A percentile compares a stretch with the other conserved stretches of the same genome.
phyloP scores from a whole-genome alignment of 1,140 invertebrate species.

The Armadillidium nasatum region DNA sequence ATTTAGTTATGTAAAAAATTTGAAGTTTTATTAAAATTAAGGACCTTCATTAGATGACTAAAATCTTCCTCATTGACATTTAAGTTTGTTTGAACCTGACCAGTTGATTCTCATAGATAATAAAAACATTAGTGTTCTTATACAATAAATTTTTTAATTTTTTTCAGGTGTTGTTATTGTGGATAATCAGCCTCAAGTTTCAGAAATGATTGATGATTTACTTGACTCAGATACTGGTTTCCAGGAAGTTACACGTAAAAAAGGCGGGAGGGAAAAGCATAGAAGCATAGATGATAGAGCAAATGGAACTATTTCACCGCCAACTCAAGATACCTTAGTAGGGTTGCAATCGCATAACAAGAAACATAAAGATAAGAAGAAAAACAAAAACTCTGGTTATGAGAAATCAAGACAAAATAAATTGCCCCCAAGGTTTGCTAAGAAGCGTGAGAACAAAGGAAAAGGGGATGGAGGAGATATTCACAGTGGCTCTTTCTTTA shows the following conservation, averaged over 20 bases:
- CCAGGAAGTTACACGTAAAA: slow-evolving; percentile 79
- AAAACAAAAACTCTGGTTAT: slow-evolving; percentile 23
- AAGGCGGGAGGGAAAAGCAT: slow-evolving; percentile 49
- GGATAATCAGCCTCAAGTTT: slow-evolving; percentile 57
- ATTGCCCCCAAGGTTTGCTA: slow-evolving; percentile 74
- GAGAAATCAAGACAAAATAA: slow-evolving; percentile 58
- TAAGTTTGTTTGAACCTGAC: too few species aligned
- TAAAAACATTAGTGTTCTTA: too few species aligned
- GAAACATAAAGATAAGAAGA: slow-evolving; percentile 35
- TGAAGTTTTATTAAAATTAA: too few species aligned
- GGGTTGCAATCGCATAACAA: slow-evolving; percentile 57
- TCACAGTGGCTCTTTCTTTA: slow-evolving; percentile 14
- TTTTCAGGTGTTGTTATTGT: slow-evolving; percentile 57
- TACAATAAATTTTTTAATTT: not conserved
- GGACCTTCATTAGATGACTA: too few species aligned
- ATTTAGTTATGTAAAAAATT: too few species aligned
- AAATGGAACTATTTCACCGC: slow-evolving; percentile 28
- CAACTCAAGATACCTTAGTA: slow-evolving; percentile 44
- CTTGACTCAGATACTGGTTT: slow-evolving; percentile 67
- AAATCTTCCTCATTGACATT: too few species aligned
- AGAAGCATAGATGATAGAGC: slow-evolving; percentile 47
- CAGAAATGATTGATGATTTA: slow-evolving; percentile 51
- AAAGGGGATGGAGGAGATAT: not conserved
- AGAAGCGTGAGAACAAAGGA: slow-evolving; percentile 59
- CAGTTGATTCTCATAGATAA: too few species aligned